Base-by-base conservation (phyloP, 2,888 invertebrate species). In the Rhogogaster chlorosoma region DNA sequence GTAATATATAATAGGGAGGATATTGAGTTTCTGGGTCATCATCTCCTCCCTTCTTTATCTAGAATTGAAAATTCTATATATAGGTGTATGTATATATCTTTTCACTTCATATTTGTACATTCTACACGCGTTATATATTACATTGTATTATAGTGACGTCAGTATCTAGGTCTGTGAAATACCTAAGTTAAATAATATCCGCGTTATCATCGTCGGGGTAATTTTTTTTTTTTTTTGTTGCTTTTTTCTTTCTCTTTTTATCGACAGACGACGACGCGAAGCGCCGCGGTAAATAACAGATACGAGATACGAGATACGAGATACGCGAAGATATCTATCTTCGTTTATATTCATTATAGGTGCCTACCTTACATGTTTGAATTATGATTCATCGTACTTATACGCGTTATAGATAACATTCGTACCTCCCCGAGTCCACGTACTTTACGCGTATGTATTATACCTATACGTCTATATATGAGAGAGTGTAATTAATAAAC, bases 301-400 rank as follows among this genome's bases (percentile, higher is more conserved):
- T 61, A 61, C 61, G 26, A 26, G 61, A 26, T 61, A 61, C 61
- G 26, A 26, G 61, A 26, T 61, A 61, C 9, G 42, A 45, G 45
- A 26, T 61, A 61, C 61, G 26, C 61, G 61, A 61, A 61, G 61
- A 61, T 26, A 61, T 61, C 67, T 32, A 32, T 67, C 32, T 12
- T 67, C 67, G 18, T 12, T 32, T 26, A 32, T 26, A 26, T 12
- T 18, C 67, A 29, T 32, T 29, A 10, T 29, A 42, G 42, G 3
- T 26, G 12, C 32, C 12, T 53, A 53, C n/a, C 49, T 49, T n/a
- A 26, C 12, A 32, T 67, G 32, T 67, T 67, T 67, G 32, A 32
- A 67, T 67, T 67, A 32, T 67, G 67, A 67, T 67, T 67, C 67
- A 67, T 61, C 26, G 61, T 61, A n/a, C n/a, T 0, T n/a, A n/a